These are phyloP conservation scores for Xyrauchen texanus DNA, from an alignment of 2,113 vertebrate species.

Conservation along the genomic window DNA sequence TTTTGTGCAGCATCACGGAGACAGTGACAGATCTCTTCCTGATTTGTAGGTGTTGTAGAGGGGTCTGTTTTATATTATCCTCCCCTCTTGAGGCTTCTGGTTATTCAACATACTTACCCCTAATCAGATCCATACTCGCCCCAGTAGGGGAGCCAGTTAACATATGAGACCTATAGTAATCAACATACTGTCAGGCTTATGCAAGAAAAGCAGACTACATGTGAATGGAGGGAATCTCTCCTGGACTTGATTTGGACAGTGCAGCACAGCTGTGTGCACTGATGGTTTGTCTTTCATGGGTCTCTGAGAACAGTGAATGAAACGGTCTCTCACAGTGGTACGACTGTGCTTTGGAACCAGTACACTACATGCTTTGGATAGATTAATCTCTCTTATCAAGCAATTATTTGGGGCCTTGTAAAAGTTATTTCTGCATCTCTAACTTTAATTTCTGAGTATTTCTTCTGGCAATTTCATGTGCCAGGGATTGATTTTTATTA, in stretches of 20 bases:
- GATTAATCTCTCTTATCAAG: too few species aligned
- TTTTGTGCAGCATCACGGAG: conserved; percentile 7
- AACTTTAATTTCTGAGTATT: too few species aligned
- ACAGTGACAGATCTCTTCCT: conserved; percentile 1
- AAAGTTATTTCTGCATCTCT: too few species aligned
- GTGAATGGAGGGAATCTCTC: conserved; percentile 1
- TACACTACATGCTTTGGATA: neutral
- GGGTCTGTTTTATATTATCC: conserved; percentile 70
- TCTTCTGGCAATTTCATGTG: too few species aligned
- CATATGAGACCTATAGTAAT: conserved; percentile 36
- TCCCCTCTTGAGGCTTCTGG: conserved; percentile 62
- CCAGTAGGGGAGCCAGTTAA: conserved; percentile 16
- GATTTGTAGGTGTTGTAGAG: conserved; percentile 58
- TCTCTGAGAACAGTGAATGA: conserved; percentile 10
- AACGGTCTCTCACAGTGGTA: neutral
- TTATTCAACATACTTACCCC: conserved; percentile 54
- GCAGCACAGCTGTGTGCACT: conserved; percentile 9
- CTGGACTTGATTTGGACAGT: neutral
- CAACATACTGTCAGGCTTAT: conserved; percentile 19
- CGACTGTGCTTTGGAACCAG: neutral
- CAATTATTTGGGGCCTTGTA: too few species aligned
- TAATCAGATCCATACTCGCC: conserved; percentile 71
- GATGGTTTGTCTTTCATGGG: conserved; percentile 9
- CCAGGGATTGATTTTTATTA: too few species aligned
- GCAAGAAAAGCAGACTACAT: conserved; percentile 37